Base-by-base conservation (phyloP, 2,888 invertebrate genomes). In the Baccha elongata region DNA sequence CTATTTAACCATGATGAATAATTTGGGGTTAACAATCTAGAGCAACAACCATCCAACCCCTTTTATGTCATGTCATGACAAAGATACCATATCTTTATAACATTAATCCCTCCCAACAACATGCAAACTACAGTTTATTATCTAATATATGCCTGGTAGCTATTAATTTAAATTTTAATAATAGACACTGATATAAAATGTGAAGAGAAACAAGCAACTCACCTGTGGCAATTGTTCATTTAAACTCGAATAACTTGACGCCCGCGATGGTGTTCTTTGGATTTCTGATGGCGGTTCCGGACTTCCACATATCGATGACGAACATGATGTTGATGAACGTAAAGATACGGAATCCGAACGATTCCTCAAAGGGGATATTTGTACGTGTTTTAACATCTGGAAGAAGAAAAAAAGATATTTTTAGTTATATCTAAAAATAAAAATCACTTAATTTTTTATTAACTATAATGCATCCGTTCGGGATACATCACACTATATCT, bases 371-470 rank as follows among this genome's bases (percentile, higher is more conserved):
- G 96, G 96, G 86, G 96, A 96, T 91, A 96, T 94, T 92, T 96
- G 96, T 91, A 96, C 96, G 94, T 96, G 96, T 92, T 96, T 96
- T 93, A 96, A 93, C 96, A 96, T 96, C 92, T 93, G 89, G 1
- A 92, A 91, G n/a, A 75, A 86, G 86, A 87, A 73, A 84, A 69
- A 71, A 71, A 15, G 13, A 32, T 17, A 5, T 7, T 13, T 8
- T 13, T n/a, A n/a, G n/a, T n/a, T 26, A 26, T 23, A 2, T 23
- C 23, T 32, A 32, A 40, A 35, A 58, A 21, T 55, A 29, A 26
- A 11, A 35, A 21, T 53, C 19, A 55, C 8, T 40, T n/a, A n/a
- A n/a, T n/a, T n/a, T n/a, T n/a, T n/a, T 40, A 40, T 58, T 26
- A 40, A 29, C 42, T 60, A n/a, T n/a, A 67, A 44, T 52, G 50